Evolutionary conservation across 2,113 vertebrate genomes (phyloP), one percentile per base, ranked within the genome.

Genomic region (Maccullochella peelii): DNA sequence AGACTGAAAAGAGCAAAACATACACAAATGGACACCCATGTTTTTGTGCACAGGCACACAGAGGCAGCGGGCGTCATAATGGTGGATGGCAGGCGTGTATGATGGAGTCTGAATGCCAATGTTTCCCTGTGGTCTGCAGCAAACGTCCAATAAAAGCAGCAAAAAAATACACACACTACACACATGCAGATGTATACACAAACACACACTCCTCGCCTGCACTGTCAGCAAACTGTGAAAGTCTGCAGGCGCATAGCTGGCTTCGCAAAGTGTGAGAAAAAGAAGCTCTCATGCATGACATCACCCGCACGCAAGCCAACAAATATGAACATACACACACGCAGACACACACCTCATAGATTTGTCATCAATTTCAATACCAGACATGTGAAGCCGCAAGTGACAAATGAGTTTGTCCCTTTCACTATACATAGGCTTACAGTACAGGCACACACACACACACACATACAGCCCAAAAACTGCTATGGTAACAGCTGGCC

Each of bases 401-500:
- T 93, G 94, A 94, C 92, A 94, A 93, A 93, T 93, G 83, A 91
- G 68, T 93, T 40, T 77, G 91, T 89, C 81, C 70, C 75, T 68
- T 81, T 79, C 21, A 15, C 25, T 84, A 40, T 68, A 70, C 67
- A 77, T 54, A 44, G 33, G 33, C 33, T 4, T 33, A 62, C 69
- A 85, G 23, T 4, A 59, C 54, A 44, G 49, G 49, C 36, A 62
- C 55, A 69, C 36, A 67, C 16, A 76, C 47, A 61, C 44, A 73
- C 62, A 77, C 44, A 61, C 58, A 73, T 44, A 77, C 68, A 73
- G 3, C 10, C 55, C 16, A 25, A 42, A 88, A 88, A 67, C 80
- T 87, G 83, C 83, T 75, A 81, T 89, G 88, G 88, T 86, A 92
- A 93, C 89, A 91, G 79, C 86, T 65, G 84, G 79, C 89, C 77